Base-by-base conservation (phyloP, 92 coral and sea anemone species). In the Epizoanthus scotinus region DNA sequence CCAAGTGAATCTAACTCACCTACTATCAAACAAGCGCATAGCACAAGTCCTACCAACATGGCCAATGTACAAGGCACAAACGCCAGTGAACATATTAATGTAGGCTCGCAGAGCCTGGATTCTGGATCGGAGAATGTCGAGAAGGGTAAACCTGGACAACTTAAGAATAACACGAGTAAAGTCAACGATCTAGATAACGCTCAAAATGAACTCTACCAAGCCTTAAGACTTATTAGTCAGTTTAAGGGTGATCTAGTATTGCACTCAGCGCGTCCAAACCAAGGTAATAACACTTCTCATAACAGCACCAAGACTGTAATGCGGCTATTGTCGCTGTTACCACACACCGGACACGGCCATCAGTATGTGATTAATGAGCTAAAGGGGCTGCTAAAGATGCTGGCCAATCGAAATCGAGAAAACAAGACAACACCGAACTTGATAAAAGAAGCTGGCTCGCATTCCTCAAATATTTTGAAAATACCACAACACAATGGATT, bases 291-390 rank as follows among this genome's bases (percentile, higher is more conserved):
- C 9, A 27, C 44, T 47, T 22, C 42, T 38, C 55, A 7, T 34
- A 58, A 38, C 31, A 29, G 0, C 13, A 60, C 60, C 17, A 55
- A 59, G 24, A 73, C 44, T 31, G 24, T 57, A 14, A 18, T 19
- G 61, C 29, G 38, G 5, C 6, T 36, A 56, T 38, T 60, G 27
- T 29, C 59, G 22, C 18, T 36, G 57, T 20, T 60, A 21, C 38
- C 59, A 20, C 68, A 75, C 69, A 59, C 68, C 6, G 17, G 42
- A 42, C 68, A 21, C 59, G 38, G 50, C 22, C 67, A 75, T 18
- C 68, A 6, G 21, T 42, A 38, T 15, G 67, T 60, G 42, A 20
- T 59, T 42, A 15, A 55, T 21, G 61, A 75, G 59, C 17, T 75
- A 28, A 52, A 75, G 40, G 28, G 56, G 13, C 24, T 75, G 14